Evolutionary conservation across 2,888 invertebrate genomes (phyloP), one percentile per base, ranked within the genome.

Genomic region (Anoncus sp.): DNA sequence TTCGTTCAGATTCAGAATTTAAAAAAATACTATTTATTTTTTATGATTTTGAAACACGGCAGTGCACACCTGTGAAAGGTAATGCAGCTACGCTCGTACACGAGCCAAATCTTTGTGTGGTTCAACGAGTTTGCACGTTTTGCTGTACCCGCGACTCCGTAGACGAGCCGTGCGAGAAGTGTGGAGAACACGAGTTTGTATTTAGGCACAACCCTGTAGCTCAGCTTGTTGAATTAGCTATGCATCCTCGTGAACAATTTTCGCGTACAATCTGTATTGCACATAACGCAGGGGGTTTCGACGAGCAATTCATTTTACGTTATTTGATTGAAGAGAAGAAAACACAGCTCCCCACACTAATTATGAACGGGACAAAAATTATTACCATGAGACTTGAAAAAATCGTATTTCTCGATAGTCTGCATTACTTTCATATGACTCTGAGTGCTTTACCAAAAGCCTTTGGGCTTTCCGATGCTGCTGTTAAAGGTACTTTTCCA

Each of bases 391-490:
- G 55, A 5, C 24, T 53, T 4, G 57, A 40, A 1, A 81, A 84
- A 27, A 53, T 82, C 1, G 67, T 77, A 43, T 86, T 85, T 77
- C 77, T 84, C 20, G 83, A 86, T 53, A 82, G 82, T 59, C 51
- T 84, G 7, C 85, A 84, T 77, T 87, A 85, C 72, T 83, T 87
- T 55, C 85, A 84, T 6, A 86, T 87, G 85, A 62, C 81, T 24
- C 65, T 86, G 12, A 43, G 76, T 3, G 73, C 67, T 22, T 40
- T 87, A 10, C 84, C 86, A 3, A 85, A 85, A 79, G 81, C 85
- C 2, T 85, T 87, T 66, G 85, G 79, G 35, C 66, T 88, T 5
- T 12, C 73, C 0, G 71, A 53, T 1, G 60, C 67, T 5, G 45
- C 62, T 7, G 82, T 77, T 43, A 86, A 87, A 75, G 83, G 85